phyloP scores from a whole-genome alignment of 2,113 vertebrate species.

The Alethe diademata region DNA sequence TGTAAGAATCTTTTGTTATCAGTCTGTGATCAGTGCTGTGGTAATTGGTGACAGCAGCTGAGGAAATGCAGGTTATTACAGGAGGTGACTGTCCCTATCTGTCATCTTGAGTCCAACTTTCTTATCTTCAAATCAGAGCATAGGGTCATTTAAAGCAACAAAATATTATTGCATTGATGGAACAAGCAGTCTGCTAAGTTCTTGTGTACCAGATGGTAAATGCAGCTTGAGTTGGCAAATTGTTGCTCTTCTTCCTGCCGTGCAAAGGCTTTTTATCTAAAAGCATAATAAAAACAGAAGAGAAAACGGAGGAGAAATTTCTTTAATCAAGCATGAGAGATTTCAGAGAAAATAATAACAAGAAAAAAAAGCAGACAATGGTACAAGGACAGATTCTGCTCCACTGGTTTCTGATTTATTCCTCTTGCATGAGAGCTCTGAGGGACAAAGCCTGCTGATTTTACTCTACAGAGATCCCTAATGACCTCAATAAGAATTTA shows the following conservation, averaged over 20 bases:
- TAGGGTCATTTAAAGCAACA: conserved; percentile 24
- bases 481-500: background rate
- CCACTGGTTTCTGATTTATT: conserved; percentile 9
- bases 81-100: conserved; percentile 9
- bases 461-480: background rate
- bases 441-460: background rate
- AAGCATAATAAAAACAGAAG: conserved; percentile 38
- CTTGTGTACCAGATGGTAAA: conserved; percentile 59
- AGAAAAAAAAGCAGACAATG: background rate
- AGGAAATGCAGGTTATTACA: conserved; percentile 37
- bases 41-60: conserved; percentile 26
- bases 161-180: conserved; percentile 25
- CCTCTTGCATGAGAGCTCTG: background rate
- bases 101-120: conserved; percentile 32
- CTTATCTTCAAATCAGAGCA: conserved; percentile 25
- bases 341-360: conserved; percentile 21
- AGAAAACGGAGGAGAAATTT: conserved; percentile 27
- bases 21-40: background rate
- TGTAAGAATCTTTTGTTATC: conserved; percentile 5
- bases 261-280: conserved; percentile 45
- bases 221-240: conserved; percentile 63
- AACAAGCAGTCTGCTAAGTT: conserved; percentile 38
- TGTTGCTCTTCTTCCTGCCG: conserved; percentile 62
- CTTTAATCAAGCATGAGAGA: conserved; percentile 46
- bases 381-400: background rate